Evolutionary conservation across 2,113 vertebrate genomes (phyloP).

Genomic region (Cyanocitta stelleri): DNA sequence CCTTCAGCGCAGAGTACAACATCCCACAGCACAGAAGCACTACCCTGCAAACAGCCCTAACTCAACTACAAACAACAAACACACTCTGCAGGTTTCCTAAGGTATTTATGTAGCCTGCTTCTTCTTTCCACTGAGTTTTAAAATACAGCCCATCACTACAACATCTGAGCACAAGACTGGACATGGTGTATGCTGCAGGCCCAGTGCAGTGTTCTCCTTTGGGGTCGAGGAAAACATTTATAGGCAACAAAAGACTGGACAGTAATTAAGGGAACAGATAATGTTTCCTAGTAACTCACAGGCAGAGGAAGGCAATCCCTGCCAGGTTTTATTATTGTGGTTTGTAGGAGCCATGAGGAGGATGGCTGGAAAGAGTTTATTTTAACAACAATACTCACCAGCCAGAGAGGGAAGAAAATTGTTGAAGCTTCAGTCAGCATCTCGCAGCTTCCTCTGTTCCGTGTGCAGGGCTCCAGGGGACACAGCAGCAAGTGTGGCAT

Average conservation of each 20-base stretch:
- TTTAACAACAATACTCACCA: neutral
- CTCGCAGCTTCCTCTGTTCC: neutral
- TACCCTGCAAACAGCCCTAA: neutral
- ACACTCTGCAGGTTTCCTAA: neutral
- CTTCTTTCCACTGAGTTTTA: neutral
- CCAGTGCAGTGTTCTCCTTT: neutral
- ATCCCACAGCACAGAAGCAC: neutral
- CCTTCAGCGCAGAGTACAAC: neutral
- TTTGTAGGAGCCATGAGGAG: neutral
- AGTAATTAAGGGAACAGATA: neutral
- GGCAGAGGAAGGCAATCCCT: neutral
- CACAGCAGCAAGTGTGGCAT: rapidly evolving
- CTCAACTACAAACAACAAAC: neutral
- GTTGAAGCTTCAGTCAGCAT: neutral
- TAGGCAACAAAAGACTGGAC: neutral
- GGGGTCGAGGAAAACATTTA: neutral
- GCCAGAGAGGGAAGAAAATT: neutral
- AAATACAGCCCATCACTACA: neutral
- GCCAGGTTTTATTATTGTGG: neutral
- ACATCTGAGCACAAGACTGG: neutral
- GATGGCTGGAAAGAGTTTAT: neutral
- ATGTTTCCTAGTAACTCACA: neutral
- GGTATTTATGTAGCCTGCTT: neutral
- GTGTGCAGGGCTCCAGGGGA: rapidly evolving
- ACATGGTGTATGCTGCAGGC: rapidly evolving